Conservation (phyloP, 2,113 vertebrate species). For the Eidolon helvum region DNA sequence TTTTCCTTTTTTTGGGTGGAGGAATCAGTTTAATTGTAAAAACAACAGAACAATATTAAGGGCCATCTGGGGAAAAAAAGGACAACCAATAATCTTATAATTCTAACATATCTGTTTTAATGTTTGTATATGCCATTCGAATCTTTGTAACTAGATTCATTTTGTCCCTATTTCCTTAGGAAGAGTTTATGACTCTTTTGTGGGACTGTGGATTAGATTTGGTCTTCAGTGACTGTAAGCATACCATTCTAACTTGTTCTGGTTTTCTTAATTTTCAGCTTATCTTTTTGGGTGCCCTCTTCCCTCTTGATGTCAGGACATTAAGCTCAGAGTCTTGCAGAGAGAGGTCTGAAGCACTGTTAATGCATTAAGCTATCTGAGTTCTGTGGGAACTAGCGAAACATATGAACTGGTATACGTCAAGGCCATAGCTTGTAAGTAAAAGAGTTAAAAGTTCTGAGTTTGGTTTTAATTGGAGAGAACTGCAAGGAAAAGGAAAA, state of each 20-base stretch:
- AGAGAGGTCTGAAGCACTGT: background rate
- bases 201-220: background rate
- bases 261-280: background rate
- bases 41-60: background rate
- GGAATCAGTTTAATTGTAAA: constrained; percentile 22
- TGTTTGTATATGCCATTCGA: background rate
- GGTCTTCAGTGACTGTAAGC: background rate
- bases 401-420: background rate
- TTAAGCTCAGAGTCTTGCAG: background rate
- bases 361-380: background rate
- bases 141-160: background rate
- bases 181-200: background rate
- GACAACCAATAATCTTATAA: background rate
- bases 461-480: background rate
- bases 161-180: background rate
- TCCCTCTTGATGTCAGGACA: background rate
- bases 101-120: background rate
- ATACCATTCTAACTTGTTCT: background rate
- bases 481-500: background rate
- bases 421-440: background rate
- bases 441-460: constrained; percentile 4
- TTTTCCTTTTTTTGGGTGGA: background rate
- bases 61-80: background rate
- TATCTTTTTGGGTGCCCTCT: background rate
- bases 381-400: background rate